Conservation (phyloP, 2,797 vertebrate genomes). For the Prunella strophiata region DNA sequence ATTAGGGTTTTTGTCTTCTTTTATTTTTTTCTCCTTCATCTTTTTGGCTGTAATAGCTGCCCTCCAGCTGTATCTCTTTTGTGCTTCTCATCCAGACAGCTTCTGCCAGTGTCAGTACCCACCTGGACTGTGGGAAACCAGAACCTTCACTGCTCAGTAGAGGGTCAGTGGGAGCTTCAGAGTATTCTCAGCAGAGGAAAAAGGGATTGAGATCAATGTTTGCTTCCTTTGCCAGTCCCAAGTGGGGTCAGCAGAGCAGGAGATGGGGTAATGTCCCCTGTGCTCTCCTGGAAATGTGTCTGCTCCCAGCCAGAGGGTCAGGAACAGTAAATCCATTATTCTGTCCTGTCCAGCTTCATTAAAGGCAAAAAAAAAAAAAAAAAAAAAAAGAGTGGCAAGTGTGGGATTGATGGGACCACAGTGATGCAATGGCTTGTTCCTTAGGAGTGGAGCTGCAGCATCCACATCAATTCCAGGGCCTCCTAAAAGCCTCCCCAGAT, state of each 20-base stretch:
- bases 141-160: background rate
- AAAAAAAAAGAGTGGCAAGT: background rate
- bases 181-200: background rate
- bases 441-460: background rate
- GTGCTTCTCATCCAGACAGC: background rate
- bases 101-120: background rate
- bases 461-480: background rate
- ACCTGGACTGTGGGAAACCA: background rate
- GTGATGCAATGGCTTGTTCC: background rate
- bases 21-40: background rate
- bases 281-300: background rate
- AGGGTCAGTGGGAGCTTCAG: background rate
- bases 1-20: background rate
- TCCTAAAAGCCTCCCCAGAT: background rate
- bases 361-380: background rate
- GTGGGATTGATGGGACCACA: background rate
- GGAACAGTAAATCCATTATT: background rate
- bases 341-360: background rate
- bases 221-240: background rate
- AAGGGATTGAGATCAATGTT: background rate
- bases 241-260: background rate
- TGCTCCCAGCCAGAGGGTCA: background rate
- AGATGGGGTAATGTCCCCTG: background rate
- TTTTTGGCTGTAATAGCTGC: conserved; percentile 2
- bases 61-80: conserved; percentile 18